phyloP scores from a whole-genome alignment of 2,113 vertebrate genomes.

The Cololabis saira region DNA sequence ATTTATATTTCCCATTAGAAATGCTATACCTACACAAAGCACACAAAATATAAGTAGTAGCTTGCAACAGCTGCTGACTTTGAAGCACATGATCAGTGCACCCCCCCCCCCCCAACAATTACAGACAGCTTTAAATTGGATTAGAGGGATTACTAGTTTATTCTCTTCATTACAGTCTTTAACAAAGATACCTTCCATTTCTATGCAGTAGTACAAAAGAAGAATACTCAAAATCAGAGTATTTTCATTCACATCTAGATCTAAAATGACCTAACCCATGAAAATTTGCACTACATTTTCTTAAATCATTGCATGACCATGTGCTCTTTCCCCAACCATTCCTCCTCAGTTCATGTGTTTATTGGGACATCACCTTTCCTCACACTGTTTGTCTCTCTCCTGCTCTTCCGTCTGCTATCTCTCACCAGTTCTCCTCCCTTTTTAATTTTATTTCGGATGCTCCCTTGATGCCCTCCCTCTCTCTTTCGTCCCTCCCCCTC shows the following conservation, averaged over 20 bases:
- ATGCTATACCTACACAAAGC: neutral
- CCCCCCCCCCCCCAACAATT: conserved; percentile 25
- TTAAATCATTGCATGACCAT: conserved; percentile 31
- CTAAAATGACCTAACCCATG: conserved; percentile 17
- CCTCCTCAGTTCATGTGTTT: conserved; percentile 23
- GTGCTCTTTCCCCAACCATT: conserved; percentile 31
- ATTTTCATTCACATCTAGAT: conserved; percentile 2
- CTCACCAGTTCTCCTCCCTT: conserved; percentile 18
- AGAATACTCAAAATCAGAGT: conserved; percentile 16
- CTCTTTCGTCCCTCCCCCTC: conserved; percentile 29
- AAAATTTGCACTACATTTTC: conserved; percentile 10
- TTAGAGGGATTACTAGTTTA: conserved; percentile 55
- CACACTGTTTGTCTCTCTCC: neutral
- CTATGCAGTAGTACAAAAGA: neutral
- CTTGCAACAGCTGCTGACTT: neutral
- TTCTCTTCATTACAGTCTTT: conserved; percentile 51
- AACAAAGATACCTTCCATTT: conserved; percentile 32
- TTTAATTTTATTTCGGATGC: conserved; percentile 39
- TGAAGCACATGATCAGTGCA: no score
- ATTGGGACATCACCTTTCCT: conserved; percentile 7
- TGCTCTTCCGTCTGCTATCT: conserved; percentile 37
- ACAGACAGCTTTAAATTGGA: conserved; percentile 54
- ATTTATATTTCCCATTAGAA: neutral
- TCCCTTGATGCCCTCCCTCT: conserved; percentile 39
- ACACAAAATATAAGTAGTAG: neutral